Evolutionary conservation across 2,888 invertebrate genomes (phyloP), one percentile per base, ranked within the genome.

Genomic region (Alcis repandata): DNA sequence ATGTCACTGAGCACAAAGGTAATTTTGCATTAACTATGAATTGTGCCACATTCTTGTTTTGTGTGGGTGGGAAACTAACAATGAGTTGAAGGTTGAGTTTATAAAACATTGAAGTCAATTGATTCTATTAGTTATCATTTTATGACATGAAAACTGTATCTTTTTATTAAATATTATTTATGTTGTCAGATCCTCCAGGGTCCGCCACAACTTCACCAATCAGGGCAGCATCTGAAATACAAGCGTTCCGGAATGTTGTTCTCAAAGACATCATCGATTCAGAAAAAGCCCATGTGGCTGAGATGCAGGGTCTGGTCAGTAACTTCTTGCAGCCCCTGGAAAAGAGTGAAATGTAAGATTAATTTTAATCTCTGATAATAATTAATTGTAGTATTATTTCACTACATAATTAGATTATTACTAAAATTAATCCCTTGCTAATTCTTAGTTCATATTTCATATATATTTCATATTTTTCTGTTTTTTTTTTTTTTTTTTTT

Each of bases 201-300:
- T 93, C 94, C n/a, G 86, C 95, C 8, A 91, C 95, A 36, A 95
- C 96, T 79, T 95, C 95, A 59, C 95, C 96, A 43, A 94, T 95
- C 71, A 87, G 95, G 74, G 95, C 95, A 68, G 95, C 95, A 27
- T 96, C 96, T 76, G 96, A 96, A 83, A 95, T 95, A 73, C 96
- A 96, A 83, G 96, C 96, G 66, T 98, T 97, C 88, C 94, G 97
- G 77, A 96, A 96, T 86, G 96, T 98, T 71, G 98, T 98, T 46
- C 94, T 98, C 43, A 97, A 97, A 86, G 98, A 98, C 90, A 95
- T 99, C 59, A 95, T 98, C 71, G 98, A 99, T 84, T 98, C 98
- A 7, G 99, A 99, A 90, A 96, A 95, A 79, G 97, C 97, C 0
- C 98, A 98, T 94, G 97, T 98, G 27, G 96, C 96, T 6, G 98